phyloP scores from a whole-genome alignment of 2,888 invertebrate species.

The Microplitis manilae region DNA sequence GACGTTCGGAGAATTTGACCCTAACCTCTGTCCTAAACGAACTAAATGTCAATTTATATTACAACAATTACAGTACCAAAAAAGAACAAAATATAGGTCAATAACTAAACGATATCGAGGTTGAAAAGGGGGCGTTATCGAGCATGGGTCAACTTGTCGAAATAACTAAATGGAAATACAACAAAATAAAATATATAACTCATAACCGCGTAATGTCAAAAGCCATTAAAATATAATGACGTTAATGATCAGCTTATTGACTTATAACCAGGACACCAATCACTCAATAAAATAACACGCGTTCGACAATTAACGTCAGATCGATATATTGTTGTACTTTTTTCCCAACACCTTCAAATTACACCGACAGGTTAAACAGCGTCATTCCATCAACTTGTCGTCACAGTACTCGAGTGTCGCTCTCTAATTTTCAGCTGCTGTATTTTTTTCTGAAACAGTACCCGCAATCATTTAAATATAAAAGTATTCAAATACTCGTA shows the following conservation, averaged over 20 bases:
- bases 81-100: conserved; percentile 25
- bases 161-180: conserved; percentile 10
- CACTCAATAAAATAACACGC: neutral
- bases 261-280: neutral
- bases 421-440: neutral
- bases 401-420: neutral
- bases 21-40: conserved; percentile 33
- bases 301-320: neutral
- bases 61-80: neutral
- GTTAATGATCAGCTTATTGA: neutral
- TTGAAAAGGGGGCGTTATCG: conserved; percentile 38
- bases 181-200: neutral
- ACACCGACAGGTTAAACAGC: neutral
- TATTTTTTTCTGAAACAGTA: neutral
- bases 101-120: conserved; percentile 19
- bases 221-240: neutral
- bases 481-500: neutral
- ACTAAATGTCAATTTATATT: neutral
- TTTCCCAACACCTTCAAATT: neutral
- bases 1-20: neutral
- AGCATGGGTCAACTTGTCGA: conserved; percentile 25
- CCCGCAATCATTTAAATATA: neutral
- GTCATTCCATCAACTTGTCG: conserved; percentile 1
- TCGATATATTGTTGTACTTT: neutral
- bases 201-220: neutral